These are phyloP conservation scores for Leptobrachium leishanense DNA, from an alignment of 2,113 vertebrate genomes.

Conservation along the genomic window DNA sequence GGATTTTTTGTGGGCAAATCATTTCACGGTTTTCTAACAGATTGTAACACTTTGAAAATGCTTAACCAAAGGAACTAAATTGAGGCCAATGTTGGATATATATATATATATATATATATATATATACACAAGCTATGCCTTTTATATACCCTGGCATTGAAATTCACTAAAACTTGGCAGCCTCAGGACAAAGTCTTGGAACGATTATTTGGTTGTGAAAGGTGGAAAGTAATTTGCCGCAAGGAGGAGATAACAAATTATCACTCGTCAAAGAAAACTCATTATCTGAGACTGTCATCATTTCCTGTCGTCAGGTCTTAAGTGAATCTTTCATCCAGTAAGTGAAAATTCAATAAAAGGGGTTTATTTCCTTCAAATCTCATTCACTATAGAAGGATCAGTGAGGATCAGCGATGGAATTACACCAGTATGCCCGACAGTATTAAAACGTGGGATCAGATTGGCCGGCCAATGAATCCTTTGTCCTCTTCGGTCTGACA, in stretches of 20 bases:
- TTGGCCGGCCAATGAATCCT: not conserved
- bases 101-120: not conserved
- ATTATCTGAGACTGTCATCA: not conserved
- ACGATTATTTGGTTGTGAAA: slow-evolving; percentile 39
- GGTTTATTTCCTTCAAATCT: slow-evolving; percentile 38
- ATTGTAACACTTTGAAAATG: no score
- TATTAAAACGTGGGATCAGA: slow-evolving; percentile 36
- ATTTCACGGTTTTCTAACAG: no score
- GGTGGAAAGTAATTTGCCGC: slow-evolving; percentile 50
- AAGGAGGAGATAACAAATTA: slow-evolving; percentile 51
- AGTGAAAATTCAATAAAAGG: slow-evolving; percentile 37
- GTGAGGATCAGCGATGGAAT: not conserved
- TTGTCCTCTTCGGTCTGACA: slow-evolving; percentile 10
- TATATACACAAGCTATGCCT: not conserved
- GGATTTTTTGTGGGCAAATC: no score
- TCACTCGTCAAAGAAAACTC: slow-evolving; percentile 21
- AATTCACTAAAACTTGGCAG: slow-evolving; percentile 1
- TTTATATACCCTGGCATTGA: not conserved
- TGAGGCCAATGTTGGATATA: not conserved
- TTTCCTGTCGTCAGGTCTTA: slow-evolving; percentile 23
- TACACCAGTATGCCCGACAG: not conserved
- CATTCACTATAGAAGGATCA: slow-evolving; percentile 34
- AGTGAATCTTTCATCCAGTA: slow-evolving; percentile 26
- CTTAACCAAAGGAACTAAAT: no score
- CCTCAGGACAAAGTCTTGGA: slow-evolving; percentile 3